Evolutionary conservation across 1,140 invertebrate genomes (phyloP).

Genomic region (Drosophila bifasciata): DNA sequence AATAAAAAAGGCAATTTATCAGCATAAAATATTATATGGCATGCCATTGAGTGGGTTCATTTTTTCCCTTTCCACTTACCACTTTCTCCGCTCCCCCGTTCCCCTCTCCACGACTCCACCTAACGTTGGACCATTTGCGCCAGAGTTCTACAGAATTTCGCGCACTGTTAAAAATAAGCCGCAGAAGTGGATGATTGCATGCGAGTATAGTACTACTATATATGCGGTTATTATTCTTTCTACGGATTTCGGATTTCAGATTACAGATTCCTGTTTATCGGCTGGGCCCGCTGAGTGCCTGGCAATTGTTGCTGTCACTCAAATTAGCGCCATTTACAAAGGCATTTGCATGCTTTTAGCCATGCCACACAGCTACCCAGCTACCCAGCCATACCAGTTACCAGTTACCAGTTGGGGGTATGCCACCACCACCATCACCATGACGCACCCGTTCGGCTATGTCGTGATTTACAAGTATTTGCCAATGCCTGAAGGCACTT

Average conservation of each 20-base stretch:
- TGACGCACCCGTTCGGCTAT: slow-evolving; percentile 55
- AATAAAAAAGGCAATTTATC: slow-evolving; percentile 82
- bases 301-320: slow-evolving; percentile 68
- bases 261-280: slow-evolving; percentile 11
- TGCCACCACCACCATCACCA: slow-evolving; percentile 3
- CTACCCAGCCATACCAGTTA: background rate
- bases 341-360: slow-evolving; percentile 64
- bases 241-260: slow-evolving; percentile 28
- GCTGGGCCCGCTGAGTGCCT: slow-evolving; percentile 25
- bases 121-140: slow-evolving; percentile 64
- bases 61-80: slow-evolving; percentile 45
- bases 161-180: slow-evolving; percentile 68
- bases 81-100: background rate
- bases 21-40: slow-evolving; percentile 83
- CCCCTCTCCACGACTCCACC: slow-evolving; percentile 3
- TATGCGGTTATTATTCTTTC: slow-evolving; percentile 16
- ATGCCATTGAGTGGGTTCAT: slow-evolving; percentile 78
- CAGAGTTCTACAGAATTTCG: slow-evolving; percentile 12
- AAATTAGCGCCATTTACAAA: slow-evolving; percentile 70
- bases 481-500: slow-evolving; percentile 61
- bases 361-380: slow-evolving; percentile 18
- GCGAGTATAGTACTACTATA: too few relatives aligned
- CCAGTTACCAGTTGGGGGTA: background rate
- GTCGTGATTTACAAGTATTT: slow-evolving; percentile 72
- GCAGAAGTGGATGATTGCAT: slow-evolving; percentile 54